A percentile compares a stretch with the other conserved stretches of the same genome.
phyloP scores from a whole-genome alignment of 2,113 vertebrate genomes.

The Corythoichthys haematopterus region DNA sequence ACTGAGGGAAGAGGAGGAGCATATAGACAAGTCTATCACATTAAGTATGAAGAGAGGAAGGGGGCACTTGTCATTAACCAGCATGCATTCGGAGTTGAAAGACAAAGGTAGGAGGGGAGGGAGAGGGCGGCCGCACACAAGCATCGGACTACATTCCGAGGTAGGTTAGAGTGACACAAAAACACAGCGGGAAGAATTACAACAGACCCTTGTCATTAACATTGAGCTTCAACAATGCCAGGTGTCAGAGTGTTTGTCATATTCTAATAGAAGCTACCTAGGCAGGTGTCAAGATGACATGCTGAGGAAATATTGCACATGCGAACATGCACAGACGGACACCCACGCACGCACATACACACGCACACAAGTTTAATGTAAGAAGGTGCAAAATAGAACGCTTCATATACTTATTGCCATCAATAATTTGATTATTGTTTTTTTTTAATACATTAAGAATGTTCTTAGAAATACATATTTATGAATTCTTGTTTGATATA shows the following conservation, averaged over 20 bases:
- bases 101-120: conserved; percentile 29
- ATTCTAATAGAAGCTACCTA: conserved; percentile 11
- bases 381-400: too few species aligned
- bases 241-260: conserved; percentile 30
- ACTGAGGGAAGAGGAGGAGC: conserved; percentile 45
- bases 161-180: conserved; percentile 25
- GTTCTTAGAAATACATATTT: too few species aligned
- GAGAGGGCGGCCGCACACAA: conserved; percentile 19
- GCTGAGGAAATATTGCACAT: neutral
- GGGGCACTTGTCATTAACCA: conserved; percentile 46
- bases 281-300: conserved; percentile 2
- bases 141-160: conserved; percentile 38
- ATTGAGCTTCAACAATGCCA: conserved; percentile 28
- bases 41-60: conserved; percentile 36
- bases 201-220: conserved; percentile 23
- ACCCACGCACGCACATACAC: too few species aligned
- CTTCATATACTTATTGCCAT: too few species aligned
- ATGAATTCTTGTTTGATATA: too few species aligned
- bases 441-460: too few species aligned
- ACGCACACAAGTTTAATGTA: too few species aligned
- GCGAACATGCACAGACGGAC: too few species aligned
- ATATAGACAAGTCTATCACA: conserved; percentile 64
- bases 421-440: too few species aligned
- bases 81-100: conserved; percentile 38
- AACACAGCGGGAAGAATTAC: conserved; percentile 31